These are phyloP conservation scores for Stomatorhinus ivindoensis DNA, from an alignment of 2,113 vertebrate species.

Conservation along the genomic window DNA sequence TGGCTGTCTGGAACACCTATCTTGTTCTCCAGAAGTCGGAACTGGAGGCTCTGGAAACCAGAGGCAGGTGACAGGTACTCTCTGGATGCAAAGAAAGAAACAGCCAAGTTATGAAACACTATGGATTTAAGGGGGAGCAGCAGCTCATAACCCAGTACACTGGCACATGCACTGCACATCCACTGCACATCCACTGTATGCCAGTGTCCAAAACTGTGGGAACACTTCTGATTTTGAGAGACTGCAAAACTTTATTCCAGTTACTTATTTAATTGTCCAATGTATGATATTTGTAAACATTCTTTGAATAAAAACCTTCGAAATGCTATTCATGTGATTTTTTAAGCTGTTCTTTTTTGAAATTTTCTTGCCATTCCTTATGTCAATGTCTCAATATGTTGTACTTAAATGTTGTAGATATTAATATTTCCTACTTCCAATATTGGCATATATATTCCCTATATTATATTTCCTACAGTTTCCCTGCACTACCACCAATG, in stretches of 20 bases:
- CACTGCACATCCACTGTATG: neutral
- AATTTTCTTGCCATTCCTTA: neutral
- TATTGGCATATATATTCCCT: too few relatives aligned
- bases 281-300: neutral
- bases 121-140: neutral
- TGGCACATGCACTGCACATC: neutral
- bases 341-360: neutral
- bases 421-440: too few relatives aligned
- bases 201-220: neutral
- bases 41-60: conserved; percentile 93
- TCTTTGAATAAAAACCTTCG: neutral
- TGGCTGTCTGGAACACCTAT: conserved; percentile 81
- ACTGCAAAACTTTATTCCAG: neutral
- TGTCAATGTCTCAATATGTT: neutral
- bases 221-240: neutral
- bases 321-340: neutral
- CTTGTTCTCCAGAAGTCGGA: conserved; percentile 89
- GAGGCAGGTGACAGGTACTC: conserved; percentile 82
- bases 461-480: neutral
- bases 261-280: neutral
- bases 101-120: neutral
- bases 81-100: conserved; percentile 46
- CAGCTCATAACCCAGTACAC: neutral
- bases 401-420: neutral
- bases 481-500: too few relatives aligned